These are phyloP conservation scores for Baryphthengus martii DNA, from an alignment of 2,113 vertebrate genomes.

Conservation along the genomic window DNA sequence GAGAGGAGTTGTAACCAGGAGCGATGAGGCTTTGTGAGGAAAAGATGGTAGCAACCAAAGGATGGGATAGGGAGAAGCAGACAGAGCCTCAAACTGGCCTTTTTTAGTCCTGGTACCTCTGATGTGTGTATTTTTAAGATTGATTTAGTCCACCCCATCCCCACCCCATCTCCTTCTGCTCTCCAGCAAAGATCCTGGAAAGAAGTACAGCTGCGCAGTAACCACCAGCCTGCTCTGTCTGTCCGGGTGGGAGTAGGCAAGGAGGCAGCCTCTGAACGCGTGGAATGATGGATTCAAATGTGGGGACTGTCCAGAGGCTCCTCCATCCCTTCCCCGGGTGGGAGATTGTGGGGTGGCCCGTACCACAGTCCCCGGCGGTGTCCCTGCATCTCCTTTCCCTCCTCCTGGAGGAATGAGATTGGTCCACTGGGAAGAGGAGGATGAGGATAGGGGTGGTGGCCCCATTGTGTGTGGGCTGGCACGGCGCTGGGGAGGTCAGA, in stretches of 20 bases:
- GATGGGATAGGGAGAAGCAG: background rate
- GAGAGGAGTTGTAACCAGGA: background rate
- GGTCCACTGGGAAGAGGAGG: background rate
- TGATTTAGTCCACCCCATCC: fast-evolving
- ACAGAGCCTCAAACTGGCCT: fast-evolving
- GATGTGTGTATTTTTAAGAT: fast-evolving
- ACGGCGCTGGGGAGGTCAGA: background rate
- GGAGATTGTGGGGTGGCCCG: background rate
- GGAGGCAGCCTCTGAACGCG: fast-evolving
- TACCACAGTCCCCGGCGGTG: fast-evolving
- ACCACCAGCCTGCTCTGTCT: background rate
- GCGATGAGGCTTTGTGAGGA: background rate
- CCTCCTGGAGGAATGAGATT: fast-evolving
- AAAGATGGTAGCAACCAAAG: background rate
- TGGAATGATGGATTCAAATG: background rate
- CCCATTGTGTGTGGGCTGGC: background rate
- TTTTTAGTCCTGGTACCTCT: background rate
- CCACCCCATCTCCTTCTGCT: background rate
- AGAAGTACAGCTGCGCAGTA: fast-evolving
- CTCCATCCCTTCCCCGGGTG: background rate
- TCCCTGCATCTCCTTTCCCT: fast-evolving
- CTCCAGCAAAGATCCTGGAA: background rate
- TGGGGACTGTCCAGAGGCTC: background rate
- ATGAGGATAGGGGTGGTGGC: background rate
- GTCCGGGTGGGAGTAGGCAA: background rate